These are phyloP conservation scores for Brachionus asplanchnoidis DNA, from an alignment of 1,140 invertebrate species.

Conservation along the genomic window DNA sequence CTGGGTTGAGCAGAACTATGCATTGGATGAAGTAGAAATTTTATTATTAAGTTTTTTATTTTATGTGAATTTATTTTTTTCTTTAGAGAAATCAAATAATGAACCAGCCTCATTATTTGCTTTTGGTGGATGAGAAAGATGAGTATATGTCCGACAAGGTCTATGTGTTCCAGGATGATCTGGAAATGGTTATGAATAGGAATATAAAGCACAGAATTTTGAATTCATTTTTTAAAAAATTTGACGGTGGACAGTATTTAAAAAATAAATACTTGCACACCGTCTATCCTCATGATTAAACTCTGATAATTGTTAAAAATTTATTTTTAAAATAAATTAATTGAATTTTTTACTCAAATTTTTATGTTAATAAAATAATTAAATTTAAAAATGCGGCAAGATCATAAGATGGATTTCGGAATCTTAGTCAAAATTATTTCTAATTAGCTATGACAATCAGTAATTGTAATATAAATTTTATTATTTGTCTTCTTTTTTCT, in stretches of 20 bases:
- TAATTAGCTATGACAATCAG: too few species aligned
- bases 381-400: background rate
- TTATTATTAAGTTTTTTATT: background rate
- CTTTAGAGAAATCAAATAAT: slow-evolving; percentile 8
- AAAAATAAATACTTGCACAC: slow-evolving; percentile 32
- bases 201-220: background rate
- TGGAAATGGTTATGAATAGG: background rate
- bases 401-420: too few species aligned
- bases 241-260: slow-evolving; percentile 9
- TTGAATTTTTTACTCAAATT: background rate
- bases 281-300: slow-evolving; percentile 35
- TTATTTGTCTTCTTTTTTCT: too few species aligned
- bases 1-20: slow-evolving; percentile 49
- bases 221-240: slow-evolving; percentile 1
- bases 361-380: background rate
- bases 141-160: background rate
- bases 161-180: slow-evolving; percentile 20
- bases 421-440: too few species aligned
- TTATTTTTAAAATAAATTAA: background rate
- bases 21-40: slow-evolving; percentile 41
- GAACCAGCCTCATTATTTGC: slow-evolving; percentile 30
- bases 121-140: slow-evolving; percentile 5
- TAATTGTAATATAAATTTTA: too few species aligned
- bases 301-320: background rate
- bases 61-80: slow-evolving; percentile 35